These are phyloP conservation scores for Huso huso DNA, from an alignment of 2,797 vertebrate genomes.

Conservation along the genomic window DNA sequence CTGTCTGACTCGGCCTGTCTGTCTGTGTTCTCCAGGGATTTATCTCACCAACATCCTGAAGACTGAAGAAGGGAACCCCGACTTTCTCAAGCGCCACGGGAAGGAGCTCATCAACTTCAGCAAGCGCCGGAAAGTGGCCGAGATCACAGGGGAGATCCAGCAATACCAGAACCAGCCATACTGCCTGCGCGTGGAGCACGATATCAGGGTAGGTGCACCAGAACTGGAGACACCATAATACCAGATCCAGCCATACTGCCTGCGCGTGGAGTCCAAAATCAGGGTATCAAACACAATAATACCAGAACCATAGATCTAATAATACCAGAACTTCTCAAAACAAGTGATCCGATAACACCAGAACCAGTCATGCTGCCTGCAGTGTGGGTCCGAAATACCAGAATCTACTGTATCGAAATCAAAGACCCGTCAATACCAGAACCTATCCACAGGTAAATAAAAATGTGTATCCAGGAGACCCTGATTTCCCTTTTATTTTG, in stretches of 20 bases:
- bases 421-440: too few relatives aligned
- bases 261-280: constrained; percentile 83
- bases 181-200: constrained; percentile 81
- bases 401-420: too few relatives aligned
- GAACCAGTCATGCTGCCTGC: too few relatives aligned
- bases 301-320: too few relatives aligned
- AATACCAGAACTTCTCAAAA: too few relatives aligned
- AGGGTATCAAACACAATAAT: constrained; percentile 50
- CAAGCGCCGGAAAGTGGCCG: constrained; percentile 94
- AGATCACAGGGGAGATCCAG: constrained; percentile 97
- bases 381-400: too few relatives aligned
- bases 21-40: constrained; percentile 63
- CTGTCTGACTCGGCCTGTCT: neutral
- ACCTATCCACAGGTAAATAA: neutral
- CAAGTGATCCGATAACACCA: too few relatives aligned
- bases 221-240: constrained; percentile 40
- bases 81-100: constrained; percentile 85
- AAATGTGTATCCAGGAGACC: neutral
- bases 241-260: constrained; percentile 95
- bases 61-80: constrained; percentile 96
- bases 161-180: constrained; percentile 98
- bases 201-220: constrained; percentile 70
- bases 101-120: constrained; percentile 98
- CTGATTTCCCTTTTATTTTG: too few relatives aligned
- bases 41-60: constrained; percentile 98